Evolutionary conservation across 2,113 vertebrate genomes (phyloP), one percentile per base, ranked within the genome.

Genomic region (Ciconia stormi): DNA sequence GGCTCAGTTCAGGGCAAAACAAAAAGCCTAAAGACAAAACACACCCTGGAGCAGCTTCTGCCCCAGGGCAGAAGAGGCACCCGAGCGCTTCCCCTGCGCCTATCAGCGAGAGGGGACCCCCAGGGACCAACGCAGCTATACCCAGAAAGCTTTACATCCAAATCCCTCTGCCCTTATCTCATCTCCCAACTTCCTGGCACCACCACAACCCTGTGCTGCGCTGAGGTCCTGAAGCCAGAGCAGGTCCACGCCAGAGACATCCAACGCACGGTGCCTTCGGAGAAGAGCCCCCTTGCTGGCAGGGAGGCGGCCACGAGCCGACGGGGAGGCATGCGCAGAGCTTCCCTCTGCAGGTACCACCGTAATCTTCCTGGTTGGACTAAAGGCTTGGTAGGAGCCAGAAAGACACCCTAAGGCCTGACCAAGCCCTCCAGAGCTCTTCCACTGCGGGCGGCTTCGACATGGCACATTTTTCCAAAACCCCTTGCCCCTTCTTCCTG

Each of bases 191-290:
- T 21, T 63, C 46, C 61, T 5, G 20, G 25, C 32, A 79, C 26
- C 40, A 47, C 36, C 40, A 9, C 34, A 42, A 29, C 9, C 44
- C 47, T 6, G 20, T 6, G 66, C 47, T 40, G 52, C 5, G 6
- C 71, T 47, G 47, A 50, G 34, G 17, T 55, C 56, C 76, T 14
- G 21, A 38, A 56, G 49, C 29, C 58, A 47, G 21, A 76, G 61
- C 0, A 0, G 17, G 9, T 44, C 53, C 59, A 52, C 15, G 30
- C 17, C 10, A 47, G 25, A 42, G 47, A 22, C 1, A 6, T 14
- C 47, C 44, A 7, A 12, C 1, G 0, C 1, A 0, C 2, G 1
- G 11, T 58, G 32, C 16, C 53, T 50, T 3, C 0, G 2, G 44
- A 63, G 32, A 44, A 63, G 29, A 50, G 22, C 3, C 7, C 11